Evolutionary conservation across 2,113 vertebrate species (phyloP).

Genomic region (Leuciscus idus): DNA sequence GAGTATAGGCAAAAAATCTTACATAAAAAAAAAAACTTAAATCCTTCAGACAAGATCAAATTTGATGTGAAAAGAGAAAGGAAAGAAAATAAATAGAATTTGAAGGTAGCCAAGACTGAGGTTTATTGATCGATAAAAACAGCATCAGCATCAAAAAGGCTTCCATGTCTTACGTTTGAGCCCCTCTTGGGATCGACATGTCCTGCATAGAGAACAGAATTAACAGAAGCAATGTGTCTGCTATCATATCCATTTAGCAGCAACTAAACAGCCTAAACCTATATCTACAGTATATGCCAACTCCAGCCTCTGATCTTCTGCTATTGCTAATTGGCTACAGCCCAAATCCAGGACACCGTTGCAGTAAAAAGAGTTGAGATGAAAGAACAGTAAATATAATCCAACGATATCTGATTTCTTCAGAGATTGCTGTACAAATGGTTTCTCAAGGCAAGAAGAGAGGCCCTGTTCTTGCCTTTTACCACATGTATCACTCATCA

Average conservation of each 20-base stretch:
- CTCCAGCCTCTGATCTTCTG: neutral
- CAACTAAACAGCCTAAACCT: slow-evolving; percentile 24
- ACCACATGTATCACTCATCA: slow-evolving; percentile 46
- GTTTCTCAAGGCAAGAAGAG: slow-evolving; percentile 42
- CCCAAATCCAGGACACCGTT: slow-evolving; percentile 31
- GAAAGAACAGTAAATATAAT: slow-evolving; percentile 28
- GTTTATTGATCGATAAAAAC: slow-evolving; percentile 54
- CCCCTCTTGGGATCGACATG: slow-evolving; percentile 11
- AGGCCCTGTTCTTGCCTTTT: slow-evolving; percentile 40
- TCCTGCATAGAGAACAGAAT: slow-evolving; percentile 39
- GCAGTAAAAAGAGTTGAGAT: slow-evolving; percentile 16
- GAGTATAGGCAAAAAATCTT: neutral
- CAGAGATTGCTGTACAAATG: slow-evolving; percentile 43
- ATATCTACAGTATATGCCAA: neutral
- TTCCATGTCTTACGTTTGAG: slow-evolving; percentile 18
- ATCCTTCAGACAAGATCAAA: slow-evolving; percentile 24
- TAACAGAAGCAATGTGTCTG: slow-evolving; percentile 8
- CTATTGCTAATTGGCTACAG: slow-evolving; percentile 33
- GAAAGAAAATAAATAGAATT: slow-evolving; percentile 30
- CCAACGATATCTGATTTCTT: slow-evolving; percentile 44
- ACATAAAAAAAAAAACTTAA: neutral
- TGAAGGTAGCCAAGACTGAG: slow-evolving; percentile 35
- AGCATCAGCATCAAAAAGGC: slow-evolving; percentile 36
- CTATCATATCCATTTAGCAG: slow-evolving; percentile 35
- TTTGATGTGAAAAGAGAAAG: neutral